phyloP scores from a whole-genome alignment of 1,140 invertebrate genomes.

The Acromyrmex heyeri region DNA sequence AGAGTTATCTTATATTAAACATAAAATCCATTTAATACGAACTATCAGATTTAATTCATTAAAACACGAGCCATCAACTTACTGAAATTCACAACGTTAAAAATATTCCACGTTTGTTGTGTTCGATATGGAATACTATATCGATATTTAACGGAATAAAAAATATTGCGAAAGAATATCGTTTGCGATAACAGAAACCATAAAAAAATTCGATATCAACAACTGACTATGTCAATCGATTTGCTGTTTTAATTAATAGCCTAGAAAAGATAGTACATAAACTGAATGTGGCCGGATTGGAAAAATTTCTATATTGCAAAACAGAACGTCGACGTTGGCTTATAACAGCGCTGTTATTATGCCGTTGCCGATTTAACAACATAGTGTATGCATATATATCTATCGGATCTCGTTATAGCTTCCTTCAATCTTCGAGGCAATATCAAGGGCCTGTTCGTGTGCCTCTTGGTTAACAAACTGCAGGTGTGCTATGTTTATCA shows the following conservation, averaged over 20 bases:
- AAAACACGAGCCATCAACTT: background rate
- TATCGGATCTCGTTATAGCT: background rate
- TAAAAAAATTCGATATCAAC: constrained; percentile 36
- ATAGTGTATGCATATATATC: background rate
- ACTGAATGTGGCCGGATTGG: constrained; percentile 16
- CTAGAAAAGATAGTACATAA: background rate
- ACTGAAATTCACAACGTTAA: constrained; percentile 10
- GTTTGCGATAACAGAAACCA: constrained; percentile 27
- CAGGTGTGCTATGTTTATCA: constrained; percentile 34
- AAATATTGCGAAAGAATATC: constrained; percentile 36
- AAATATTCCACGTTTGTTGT: background rate
- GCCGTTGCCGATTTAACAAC: background rate
- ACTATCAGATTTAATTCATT: background rate
- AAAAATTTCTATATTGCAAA: constrained; percentile 25
- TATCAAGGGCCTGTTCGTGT: background rate
- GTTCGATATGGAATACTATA: background rate
- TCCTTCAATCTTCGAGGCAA: constrained; percentile 37
- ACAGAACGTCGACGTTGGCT: background rate
- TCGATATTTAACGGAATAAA: constrained; percentile 38
- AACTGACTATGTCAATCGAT: constrained; percentile 32
- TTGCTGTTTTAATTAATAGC: constrained; percentile 50
- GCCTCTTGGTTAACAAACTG: constrained; percentile 37
- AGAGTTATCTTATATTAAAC: background rate
- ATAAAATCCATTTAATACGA: background rate
- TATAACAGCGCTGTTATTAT: background rate